Percentiles rank a stretch among this genome's conserved stretches.
Evolutionary conservation across 2,888 invertebrate species (phyloP).

Genomic region (Apoderus coryli): DNA sequence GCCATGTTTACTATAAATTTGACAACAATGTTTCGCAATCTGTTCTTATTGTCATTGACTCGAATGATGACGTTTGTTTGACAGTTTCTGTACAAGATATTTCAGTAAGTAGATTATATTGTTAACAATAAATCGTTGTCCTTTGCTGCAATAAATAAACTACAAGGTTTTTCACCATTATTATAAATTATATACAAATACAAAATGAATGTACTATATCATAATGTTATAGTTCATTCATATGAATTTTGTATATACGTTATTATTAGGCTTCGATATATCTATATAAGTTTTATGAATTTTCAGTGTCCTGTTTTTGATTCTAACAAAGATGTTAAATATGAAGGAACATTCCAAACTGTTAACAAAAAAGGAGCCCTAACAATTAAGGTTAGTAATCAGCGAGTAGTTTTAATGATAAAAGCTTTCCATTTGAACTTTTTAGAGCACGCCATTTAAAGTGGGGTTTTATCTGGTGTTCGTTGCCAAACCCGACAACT

Average conservation of each 20-base stretch:
- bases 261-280: too few relatives aligned
- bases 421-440: slow-evolving; percentile 12
- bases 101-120: slow-evolving; percentile 48
- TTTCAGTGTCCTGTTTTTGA: slow-evolving; percentile 76
- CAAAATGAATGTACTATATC: too few relatives aligned
- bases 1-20: slow-evolving; percentile 46
- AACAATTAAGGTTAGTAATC: slow-evolving; percentile 28
- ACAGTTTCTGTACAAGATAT: slow-evolving; percentile 67
- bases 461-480: slow-evolving; percentile 66
- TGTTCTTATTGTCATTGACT: slow-evolving; percentile 48
- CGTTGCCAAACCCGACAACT: slow-evolving; percentile 54
- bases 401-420: not conserved
- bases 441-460: slow-evolving; percentile 50
- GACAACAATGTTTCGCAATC: slow-evolving; percentile 23
- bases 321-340: slow-evolving; percentile 59
- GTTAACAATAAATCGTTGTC: too few relatives aligned
- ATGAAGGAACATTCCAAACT: slow-evolving; percentile 61
- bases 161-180: too few relatives aligned
- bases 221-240: too few relatives aligned
- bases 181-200: too few relatives aligned
- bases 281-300: too few relatives aligned
- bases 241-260: not conserved
- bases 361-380: slow-evolving; percentile 64
- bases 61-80: slow-evolving; percentile 54
- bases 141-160: too few relatives aligned